Percentiles rank a stretch among this genome's conserved stretches.
These are phyloP conservation scores for Vipera latastei DNA, from an alignment of 2,797 vertebrate species.

Conservation along the genomic window DNA sequence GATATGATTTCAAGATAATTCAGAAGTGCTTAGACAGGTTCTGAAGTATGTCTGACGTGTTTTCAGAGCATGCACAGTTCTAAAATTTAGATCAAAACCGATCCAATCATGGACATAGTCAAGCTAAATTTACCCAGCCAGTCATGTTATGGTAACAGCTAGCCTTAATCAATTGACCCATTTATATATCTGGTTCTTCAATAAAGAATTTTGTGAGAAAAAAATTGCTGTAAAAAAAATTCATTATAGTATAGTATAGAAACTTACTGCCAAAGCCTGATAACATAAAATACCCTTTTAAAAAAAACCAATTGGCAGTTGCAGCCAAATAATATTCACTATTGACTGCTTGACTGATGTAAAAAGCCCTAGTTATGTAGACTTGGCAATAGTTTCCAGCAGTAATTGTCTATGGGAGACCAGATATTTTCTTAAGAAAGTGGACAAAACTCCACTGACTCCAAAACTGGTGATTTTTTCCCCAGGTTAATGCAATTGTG, in stretches of 20 bases:
- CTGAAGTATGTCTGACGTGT: not conserved
- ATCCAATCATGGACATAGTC: not conserved
- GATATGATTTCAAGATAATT: not conserved
- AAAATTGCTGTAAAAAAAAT: not conserved
- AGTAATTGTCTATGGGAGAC: not conserved
- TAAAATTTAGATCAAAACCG: not conserved
- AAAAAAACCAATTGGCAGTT: not conserved
- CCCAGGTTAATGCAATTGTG: not conserved
- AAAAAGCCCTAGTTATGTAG: not conserved
- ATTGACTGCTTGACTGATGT: not conserved
- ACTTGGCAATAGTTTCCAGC: not conserved
- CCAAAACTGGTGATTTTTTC: not conserved
- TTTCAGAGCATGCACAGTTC: not conserved
- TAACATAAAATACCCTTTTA: not conserved
- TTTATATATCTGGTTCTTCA: not conserved
- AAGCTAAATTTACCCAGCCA: not conserved
- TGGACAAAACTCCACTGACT: not conserved
- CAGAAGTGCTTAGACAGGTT: not conserved
- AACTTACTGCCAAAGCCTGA: not conserved
- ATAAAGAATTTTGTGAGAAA: not conserved
- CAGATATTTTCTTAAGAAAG: not conserved
- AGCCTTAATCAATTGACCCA: not conserved
- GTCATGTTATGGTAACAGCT: not conserved
- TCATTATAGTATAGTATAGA: not conserved
- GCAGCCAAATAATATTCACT: not conserved